Conservation (phyloP, 2,888 invertebrate genomes). For the Cacoxenus indagator region DNA sequence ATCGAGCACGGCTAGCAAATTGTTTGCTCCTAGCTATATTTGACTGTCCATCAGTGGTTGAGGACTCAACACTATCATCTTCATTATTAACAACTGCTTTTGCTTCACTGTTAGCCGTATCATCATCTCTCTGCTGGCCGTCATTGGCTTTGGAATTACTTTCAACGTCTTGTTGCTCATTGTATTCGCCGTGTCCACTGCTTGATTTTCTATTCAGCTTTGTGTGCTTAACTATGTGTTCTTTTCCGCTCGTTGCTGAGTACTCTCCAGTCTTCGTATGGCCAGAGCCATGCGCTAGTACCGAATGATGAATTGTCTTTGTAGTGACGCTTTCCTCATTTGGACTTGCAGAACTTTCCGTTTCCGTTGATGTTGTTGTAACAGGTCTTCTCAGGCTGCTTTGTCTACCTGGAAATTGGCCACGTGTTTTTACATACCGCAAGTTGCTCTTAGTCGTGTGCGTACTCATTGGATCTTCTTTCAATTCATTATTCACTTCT, state of each 20-base stretch:
- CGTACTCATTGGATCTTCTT: background rate
- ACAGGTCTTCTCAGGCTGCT: slow-evolving; percentile 3
- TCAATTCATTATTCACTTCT: too few relatives aligned
- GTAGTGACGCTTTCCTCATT: slow-evolving; percentile 28
- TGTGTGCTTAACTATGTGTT: slow-evolving; percentile 27
- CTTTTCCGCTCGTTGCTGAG: slow-evolving; percentile 56
- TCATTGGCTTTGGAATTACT: background rate
- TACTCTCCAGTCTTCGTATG: slow-evolving; percentile 52
- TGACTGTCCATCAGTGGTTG: background rate
- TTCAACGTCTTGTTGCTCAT: background rate
- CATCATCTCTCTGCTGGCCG: too few relatives aligned
- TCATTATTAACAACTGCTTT: background rate
- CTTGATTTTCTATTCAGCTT: background rate
- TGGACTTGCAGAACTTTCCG: background rate
- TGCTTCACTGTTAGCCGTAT: too few relatives aligned
- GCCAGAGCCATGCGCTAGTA: slow-evolving; percentile 49
- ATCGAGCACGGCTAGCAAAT: slow-evolving; percentile 13
- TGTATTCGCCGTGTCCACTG: background rate
- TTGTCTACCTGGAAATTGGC: background rate
- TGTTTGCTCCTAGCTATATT: background rate
- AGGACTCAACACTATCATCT: background rate
- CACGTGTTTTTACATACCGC: background rate
- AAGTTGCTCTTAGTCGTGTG: background rate
- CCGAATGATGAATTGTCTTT: slow-evolving; percentile 32
- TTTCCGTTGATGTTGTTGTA: background rate